phyloP scores from a whole-genome alignment of 2,113 vertebrate species.

The Aphelocoma coerulescens region DNA sequence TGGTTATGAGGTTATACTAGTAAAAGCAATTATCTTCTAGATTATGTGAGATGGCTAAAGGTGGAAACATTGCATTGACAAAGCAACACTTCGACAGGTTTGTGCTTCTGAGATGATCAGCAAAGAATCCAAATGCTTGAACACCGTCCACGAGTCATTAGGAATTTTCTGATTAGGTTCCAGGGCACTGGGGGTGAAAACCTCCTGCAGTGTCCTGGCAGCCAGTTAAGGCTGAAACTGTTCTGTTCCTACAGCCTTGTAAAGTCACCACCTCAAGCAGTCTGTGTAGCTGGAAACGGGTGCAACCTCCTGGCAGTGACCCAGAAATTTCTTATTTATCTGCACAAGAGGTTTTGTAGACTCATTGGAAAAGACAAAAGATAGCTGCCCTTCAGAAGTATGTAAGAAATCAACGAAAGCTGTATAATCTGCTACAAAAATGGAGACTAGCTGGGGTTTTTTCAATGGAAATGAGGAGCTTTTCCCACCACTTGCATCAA shows the following conservation, averaged over 20 bases:
- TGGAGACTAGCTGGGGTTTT: neutral
- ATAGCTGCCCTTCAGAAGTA: neutral
- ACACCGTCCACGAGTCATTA: neutral
- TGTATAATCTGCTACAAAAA: neutral
- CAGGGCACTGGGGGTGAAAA: neutral
- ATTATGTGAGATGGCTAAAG: neutral
- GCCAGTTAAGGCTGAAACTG: neutral
- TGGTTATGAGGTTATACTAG: neutral
- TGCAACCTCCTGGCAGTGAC: neutral
- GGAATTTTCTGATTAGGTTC: neutral
- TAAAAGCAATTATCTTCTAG: neutral
- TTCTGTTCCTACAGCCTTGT: conserved; percentile 2
- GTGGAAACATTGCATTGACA: neutral
- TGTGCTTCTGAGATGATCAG: neutral
- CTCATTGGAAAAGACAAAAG: neutral
- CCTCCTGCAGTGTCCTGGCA: neutral
- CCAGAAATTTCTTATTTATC: neutral
- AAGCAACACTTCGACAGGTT: neutral
- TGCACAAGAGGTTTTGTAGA: neutral
- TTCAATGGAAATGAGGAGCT: neutral
- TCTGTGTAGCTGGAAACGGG: neutral
- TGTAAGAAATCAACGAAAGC: neutral
- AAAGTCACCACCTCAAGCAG: conserved; percentile 5
- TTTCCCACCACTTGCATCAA: neutral
- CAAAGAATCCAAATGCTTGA: neutral